Evolutionary conservation across 2,113 vertebrate genomes (phyloP).

Genomic region (Carlito syrichta): DNA sequence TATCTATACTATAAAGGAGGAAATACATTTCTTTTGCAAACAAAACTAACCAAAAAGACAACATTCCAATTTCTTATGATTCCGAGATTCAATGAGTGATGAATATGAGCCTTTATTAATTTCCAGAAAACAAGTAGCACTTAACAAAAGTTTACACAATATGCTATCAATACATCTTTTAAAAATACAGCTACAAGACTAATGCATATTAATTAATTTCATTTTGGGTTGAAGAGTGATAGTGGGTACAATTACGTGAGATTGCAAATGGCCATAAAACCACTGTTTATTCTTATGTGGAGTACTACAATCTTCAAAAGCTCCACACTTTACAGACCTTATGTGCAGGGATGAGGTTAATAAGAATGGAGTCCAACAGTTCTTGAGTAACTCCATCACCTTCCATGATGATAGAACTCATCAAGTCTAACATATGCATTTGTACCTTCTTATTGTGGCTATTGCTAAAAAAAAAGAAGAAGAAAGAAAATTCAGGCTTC

Average conservation of each 20-base stretch:
- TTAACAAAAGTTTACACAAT: conserved; percentile 18
- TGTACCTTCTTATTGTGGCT: conserved; percentile 99
- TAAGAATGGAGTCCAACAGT: conserved; percentile 97
- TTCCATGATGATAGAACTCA: conserved; percentile 99
- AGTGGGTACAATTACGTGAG: background rate
- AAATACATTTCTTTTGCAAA: conserved; percentile 30
- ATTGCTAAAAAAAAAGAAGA: conserved; percentile 86
- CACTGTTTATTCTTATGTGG: background rate
- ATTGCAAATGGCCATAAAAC: conserved; percentile 3
- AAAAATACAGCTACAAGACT: conserved; percentile 18
- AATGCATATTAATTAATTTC: background rate
- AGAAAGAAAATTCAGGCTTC: background rate
- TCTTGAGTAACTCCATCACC: conserved; percentile 99
- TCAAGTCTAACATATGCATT: conserved; percentile 99
- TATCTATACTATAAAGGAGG: background rate
- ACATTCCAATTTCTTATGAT: background rate
- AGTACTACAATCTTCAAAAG: background rate
- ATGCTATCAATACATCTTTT: background rate
- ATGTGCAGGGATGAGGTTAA: conserved; percentile 99
- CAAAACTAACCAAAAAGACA: background rate
- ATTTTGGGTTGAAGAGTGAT: background rate
- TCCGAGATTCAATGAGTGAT: background rate
- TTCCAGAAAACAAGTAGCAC: background rate
- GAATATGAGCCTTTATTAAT: background rate
- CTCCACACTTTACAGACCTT: conserved; percentile 85